These are phyloP conservation scores for Lasaia peninsularis DNA, from an alignment of 1,140 invertebrate species.

Conservation along the genomic window DNA sequence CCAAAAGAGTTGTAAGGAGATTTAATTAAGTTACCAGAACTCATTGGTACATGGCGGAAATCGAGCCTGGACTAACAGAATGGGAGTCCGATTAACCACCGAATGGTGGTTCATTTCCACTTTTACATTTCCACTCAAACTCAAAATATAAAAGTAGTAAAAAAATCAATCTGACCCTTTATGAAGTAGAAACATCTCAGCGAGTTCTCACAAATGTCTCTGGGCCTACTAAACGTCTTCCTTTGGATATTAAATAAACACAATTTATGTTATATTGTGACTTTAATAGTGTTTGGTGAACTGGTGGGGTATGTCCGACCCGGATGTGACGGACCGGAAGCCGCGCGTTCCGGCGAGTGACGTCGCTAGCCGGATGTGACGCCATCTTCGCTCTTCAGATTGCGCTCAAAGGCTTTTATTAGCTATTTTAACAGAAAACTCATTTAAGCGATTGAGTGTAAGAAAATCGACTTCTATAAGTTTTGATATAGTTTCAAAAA, in stretches of 20 bases:
- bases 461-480: neutral
- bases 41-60: no score
- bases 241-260: neutral
- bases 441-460: neutral
- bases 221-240: neutral
- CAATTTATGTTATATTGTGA: neutral
- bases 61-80: no score
- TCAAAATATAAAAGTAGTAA: no score
- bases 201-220: no score
- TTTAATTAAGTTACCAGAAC: no score
- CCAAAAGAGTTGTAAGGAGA: no score
- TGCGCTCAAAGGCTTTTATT: neutral
- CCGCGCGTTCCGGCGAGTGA: slow-evolving; percentile 30
- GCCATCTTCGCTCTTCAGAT: slow-evolving; percentile 25
- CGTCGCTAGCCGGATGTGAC: slow-evolving; percentile 33
- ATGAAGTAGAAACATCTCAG: no score
- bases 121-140: no score
- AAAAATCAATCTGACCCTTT: no score
- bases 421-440: neutral
- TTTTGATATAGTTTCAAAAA: neutral
- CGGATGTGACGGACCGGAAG: slow-evolving; percentile 33
- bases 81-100: no score
- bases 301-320: slow-evolving; percentile 12
- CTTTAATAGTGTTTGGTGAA: slow-evolving; percentile 9
- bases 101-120: no score